Conservation (phyloP, 2,113 vertebrate genomes). For the Genyomyrus donnyi region DNA sequence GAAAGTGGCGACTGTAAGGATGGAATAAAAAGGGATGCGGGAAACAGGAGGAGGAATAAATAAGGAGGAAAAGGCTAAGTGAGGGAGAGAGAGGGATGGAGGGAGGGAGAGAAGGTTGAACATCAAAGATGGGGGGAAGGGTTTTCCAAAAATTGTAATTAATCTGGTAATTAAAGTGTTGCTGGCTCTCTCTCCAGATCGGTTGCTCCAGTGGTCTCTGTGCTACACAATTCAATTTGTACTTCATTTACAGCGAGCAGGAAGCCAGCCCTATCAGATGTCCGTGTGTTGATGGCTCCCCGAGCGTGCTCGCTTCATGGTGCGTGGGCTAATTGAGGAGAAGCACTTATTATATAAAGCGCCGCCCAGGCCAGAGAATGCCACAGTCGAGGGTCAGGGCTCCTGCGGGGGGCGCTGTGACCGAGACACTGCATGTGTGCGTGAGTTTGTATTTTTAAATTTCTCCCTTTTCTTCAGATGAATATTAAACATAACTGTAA, state of each 20-base stretch:
- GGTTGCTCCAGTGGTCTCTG: conserved; percentile 25
- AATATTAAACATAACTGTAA: neutral
- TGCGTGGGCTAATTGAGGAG: conserved; percentile 17
- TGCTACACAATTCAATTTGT: conserved; percentile 34
- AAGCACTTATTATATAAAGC: conserved; percentile 13
- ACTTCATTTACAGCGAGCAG: conserved; percentile 28
- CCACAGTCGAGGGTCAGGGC: neutral
- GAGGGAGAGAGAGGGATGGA: conserved; percentile 30
- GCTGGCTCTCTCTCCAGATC: conserved; percentile 27
- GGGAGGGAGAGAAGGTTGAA: neutral
- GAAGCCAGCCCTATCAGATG: conserved; percentile 18
- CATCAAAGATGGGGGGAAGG: conserved; percentile 16
- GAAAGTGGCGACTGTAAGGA: neutral
- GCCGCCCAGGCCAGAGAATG: neutral
- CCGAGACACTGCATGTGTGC: neutral
- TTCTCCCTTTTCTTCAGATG: neutral
- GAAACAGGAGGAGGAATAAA: neutral
- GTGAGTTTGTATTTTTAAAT: neutral
- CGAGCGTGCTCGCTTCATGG: neutral
- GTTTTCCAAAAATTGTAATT: conserved; percentile 35
- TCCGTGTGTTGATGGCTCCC: conserved; percentile 14
- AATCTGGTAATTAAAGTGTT: conserved; percentile 38
- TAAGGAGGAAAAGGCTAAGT: conserved; percentile 23
- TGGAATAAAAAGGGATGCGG: neutral
- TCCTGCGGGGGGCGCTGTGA: neutral